phyloP scores from a whole-genome alignment of 2,797 vertebrate genomes.

The Epinephelus awoara region DNA sequence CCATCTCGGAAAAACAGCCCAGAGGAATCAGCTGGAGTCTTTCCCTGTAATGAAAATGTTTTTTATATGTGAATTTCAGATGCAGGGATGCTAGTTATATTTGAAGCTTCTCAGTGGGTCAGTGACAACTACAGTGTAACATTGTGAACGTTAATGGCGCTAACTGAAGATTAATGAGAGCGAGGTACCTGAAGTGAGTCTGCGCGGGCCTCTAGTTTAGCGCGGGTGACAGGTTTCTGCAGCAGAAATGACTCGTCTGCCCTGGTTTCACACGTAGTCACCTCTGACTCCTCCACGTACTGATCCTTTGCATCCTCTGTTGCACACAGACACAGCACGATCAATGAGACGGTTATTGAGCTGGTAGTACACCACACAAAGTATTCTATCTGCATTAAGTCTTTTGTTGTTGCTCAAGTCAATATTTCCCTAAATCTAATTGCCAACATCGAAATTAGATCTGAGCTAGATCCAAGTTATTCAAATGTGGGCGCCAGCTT shows the following conservation, averaged over 20 bases:
- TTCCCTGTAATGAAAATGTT: slow-evolving; percentile 74
- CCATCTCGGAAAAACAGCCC: slow-evolving; percentile 97
- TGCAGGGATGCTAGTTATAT: background rate
- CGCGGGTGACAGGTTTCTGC: slow-evolving; percentile 87
- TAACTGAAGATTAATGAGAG: slow-evolving; percentile 7
- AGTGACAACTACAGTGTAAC: background rate
- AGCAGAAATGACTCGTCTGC: slow-evolving; percentile 91
- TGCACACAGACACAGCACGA: slow-evolving; percentile 62
- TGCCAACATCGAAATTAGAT: slow-evolving; percentile 51
- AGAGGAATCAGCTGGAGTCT: slow-evolving; percentile 83
- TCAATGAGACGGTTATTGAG: slow-evolving; percentile 27
- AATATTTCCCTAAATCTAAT: slow-evolving; percentile 49
- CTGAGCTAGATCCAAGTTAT: slow-evolving; percentile 18
- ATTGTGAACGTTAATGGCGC: background rate
- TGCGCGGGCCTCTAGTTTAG: slow-evolving; percentile 87
- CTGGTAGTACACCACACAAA: background rate
- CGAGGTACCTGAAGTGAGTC: slow-evolving; percentile 89
- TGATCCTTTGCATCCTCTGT: slow-evolving; percentile 88
- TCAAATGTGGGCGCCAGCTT: slow-evolving; percentile 34
- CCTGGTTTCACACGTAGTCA: slow-evolving; percentile 88
- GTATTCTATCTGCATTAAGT: background rate
- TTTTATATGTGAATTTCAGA: slow-evolving; percentile 11
- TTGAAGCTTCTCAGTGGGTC: background rate
- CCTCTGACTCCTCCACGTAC: slow-evolving; percentile 91
- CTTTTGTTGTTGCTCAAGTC: slow-evolving; percentile 37